Base-by-base conservation (phyloP, 2,888 invertebrate species). In the Abscondita cerata region DNA sequence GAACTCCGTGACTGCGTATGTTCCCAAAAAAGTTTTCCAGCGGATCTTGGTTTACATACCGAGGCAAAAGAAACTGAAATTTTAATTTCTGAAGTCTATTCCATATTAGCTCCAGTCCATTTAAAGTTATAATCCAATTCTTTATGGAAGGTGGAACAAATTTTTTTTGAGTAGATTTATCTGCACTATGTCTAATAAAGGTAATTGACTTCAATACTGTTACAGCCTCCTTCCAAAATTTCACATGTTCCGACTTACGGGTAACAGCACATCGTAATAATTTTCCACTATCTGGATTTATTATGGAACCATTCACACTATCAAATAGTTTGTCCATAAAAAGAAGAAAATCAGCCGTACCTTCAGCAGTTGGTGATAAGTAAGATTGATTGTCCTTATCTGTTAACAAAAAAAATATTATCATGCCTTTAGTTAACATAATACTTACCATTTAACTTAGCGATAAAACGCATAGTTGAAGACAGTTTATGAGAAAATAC, bases 201-300 rank as follows among this genome's bases (percentile, higher is more conserved):
- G 66, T 66, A 0, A 61, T 61, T 8, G n/a, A n/a, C n/a, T n/a
- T n/a, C n/a, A n/a, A n/a, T n/a, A n/a, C n/a, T n/a, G n/a, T n/a
- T n/a, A n/a, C n/a, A n/a, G n/a, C n/a, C n/a, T n/a, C n/a, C n/a
- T n/a, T n/a, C n/a, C 63, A 65, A 57, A 64, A 65, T 5, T n/a
- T 3, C 40, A 66, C 16, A 63, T 69, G 67, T 41, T 16, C 41
- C 13, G 9, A 19, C 9, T 34, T 50, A 19, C 18, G 25, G 19
- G 50, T 19, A 20, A 51, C 20, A 1, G 12, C 38, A 38, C 52
- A 18, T 36, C 36, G 8, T 33, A 52, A 38, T 8, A 11, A 13
- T 31, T 52, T 52, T 6, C 13, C 36, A 18, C 12, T 34, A 12
- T 25, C 33, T 8, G 36, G 34, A 13, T 1, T 16, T 13, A n/a